phyloP scores from a whole-genome alignment of 2,888 invertebrate genomes.

The Gastrophysa polygoni region DNA sequence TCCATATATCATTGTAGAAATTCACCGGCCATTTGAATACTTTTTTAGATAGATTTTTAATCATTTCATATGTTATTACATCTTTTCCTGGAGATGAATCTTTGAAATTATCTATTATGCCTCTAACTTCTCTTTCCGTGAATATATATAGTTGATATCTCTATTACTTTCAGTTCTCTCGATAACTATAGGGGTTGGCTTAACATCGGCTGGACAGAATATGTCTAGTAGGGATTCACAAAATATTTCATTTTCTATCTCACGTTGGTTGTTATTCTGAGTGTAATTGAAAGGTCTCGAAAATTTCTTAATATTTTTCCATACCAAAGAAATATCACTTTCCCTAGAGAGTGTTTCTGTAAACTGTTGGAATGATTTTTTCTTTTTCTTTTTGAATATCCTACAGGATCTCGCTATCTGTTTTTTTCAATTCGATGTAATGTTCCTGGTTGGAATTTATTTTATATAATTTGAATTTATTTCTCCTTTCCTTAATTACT shows the following conservation, averaged over 20 bases:
- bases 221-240: not conserved
- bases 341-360: not conserved
- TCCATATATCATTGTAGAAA: not conserved
- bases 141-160: not conserved
- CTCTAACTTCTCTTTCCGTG: not conserved
- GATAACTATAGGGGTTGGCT: not conserved
- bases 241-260: not conserved
- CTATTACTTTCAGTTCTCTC: not conserved
- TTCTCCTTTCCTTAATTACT: too few relatives aligned
- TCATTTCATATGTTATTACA: constrained; percentile 3
- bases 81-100: constrained; percentile 15
- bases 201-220: too few relatives aligned
- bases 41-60: constrained; percentile 5
- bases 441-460: not conserved
- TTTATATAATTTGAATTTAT: not conserved
- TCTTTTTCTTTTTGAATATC: not conserved
- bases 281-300: not conserved
- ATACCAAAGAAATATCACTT: not conserved
- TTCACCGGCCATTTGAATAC: not conserved
- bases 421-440: not conserved
- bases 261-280: not conserved
- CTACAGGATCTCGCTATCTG: not conserved
- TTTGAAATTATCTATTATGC: not conserved
- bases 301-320: not conserved
- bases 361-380: too few relatives aligned